Evolutionary conservation across 2,113 vertebrate species (phyloP), one percentile per base, ranked within the genome.

Genomic region (Chloebia gouldiae): DNA sequence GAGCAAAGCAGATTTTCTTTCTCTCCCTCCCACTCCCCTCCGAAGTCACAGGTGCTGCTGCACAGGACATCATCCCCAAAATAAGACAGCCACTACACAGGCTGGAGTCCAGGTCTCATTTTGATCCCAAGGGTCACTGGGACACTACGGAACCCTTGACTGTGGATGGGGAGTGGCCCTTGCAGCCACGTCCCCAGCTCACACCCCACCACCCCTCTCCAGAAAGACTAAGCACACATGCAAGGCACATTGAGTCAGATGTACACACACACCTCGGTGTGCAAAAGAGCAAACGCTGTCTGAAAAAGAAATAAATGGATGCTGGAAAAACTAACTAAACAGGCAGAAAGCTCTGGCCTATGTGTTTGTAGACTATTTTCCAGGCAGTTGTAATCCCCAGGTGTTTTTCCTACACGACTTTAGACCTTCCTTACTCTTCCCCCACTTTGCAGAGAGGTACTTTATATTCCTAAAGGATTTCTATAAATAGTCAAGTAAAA

Each of bases 241-340:
- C 97, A 98, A 98, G 98, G 98, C 98, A 98, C 97, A 86, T 97
- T 96, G 51, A 97, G 85, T 94, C 75, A 42, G 88, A 66, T 77
- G 91, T 13, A 78, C 80, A 77, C 88, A 91, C 95, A 73, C 88
- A 27, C 65, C n/a, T 18, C 1, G 5, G 86, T 49, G 85, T 65
- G 77, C 90, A 88, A 78, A 97, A 96, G 96, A 97, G 96, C 97
- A 95, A 98, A 94, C 31, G 95, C 97, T 91, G 93, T 94, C 96
- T 40, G 72, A 94, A 91, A 85, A 91, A 49, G 60, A 28, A 78
- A 59, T 16, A n/a, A 30, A 96, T 4, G 4, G 45, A 76, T n/a
- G 65, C 77, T n/a, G 61, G 95, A 95, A 20, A 94, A 92, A 92
- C 49, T 56, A 78, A 93, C 81, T 80, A 61, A 96, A 91, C 72